A percentile compares a stretch with the other conserved stretches of the same genome.
phyloP scores from a whole-genome alignment of 1,140 invertebrate species.

The Atta texana region DNA sequence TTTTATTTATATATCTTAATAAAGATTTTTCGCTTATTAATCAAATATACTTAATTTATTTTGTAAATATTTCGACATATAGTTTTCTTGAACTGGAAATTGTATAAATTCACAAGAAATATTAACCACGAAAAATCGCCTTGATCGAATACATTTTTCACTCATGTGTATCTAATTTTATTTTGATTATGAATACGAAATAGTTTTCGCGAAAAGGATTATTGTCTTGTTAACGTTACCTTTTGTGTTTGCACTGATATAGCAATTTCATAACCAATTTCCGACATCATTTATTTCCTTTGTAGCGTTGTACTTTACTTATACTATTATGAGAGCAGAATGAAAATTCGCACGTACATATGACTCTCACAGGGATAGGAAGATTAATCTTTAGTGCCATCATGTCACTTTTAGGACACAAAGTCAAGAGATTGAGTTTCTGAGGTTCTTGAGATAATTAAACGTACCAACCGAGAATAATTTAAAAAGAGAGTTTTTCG shows the following conservation, averaged over 20 bases:
- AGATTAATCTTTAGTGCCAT: slow-evolving; percentile 42
- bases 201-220: slow-evolving; percentile 18
- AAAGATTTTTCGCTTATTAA: neutral
- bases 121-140: too few species aligned
- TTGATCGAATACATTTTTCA: too few species aligned
- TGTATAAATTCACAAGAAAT: too few species aligned
- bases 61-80: too few species aligned
- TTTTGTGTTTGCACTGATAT: neutral
- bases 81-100: too few species aligned
- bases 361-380: slow-evolving; percentile 21
- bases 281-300: slow-evolving; percentile 46
- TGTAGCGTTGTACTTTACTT: slow-evolving; percentile 42
- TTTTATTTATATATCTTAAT: neutral
- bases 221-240: neutral
- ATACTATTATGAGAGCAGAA: slow-evolving; percentile 35
- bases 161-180: neutral
- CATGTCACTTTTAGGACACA: slow-evolving; percentile 14
- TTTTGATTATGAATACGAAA: slow-evolving; percentile 32
- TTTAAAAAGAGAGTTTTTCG: neutral
- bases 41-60: too few species aligned
- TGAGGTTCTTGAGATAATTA: slow-evolving; percentile 13
- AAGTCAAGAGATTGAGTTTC: slow-evolving; percentile 27
- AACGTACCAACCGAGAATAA: slow-evolving; percentile 3
- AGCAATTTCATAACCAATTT: slow-evolving; percentile 48
- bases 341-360: slow-evolving; percentile 51